Percentiles rank a stretch among this genome's conserved stretches.
phyloP scores from a whole-genome alignment of 2,888 invertebrate species.

The Megaustenia siamemsis region DNA sequence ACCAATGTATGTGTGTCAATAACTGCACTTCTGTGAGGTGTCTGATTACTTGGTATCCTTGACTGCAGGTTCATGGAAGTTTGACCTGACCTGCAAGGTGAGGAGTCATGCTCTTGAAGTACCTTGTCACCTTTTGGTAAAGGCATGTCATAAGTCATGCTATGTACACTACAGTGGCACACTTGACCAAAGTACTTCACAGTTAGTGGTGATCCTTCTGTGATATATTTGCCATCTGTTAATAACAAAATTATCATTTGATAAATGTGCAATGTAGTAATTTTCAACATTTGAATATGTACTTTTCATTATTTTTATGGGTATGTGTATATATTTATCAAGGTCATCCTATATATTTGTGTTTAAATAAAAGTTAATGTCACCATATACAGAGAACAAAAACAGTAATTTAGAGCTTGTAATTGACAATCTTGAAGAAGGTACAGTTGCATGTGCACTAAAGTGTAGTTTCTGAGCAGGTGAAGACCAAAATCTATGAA shows the following conservation, averaged over 20 bases:
- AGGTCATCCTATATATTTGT: no score
- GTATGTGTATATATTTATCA: no score
- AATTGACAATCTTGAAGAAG: no score
- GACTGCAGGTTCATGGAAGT: neutral
- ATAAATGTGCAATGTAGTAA: neutral
- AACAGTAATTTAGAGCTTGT: no score
- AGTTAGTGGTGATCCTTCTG: conserved; percentile 57
- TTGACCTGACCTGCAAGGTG: neutral
- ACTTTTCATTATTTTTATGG: neutral
- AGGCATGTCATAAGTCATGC: conserved; percentile 34
- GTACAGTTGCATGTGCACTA: no score
- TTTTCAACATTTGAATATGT: no score
- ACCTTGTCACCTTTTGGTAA: neutral
- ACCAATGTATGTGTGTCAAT: neutral
- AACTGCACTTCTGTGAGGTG: neutral
- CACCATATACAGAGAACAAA: no score
- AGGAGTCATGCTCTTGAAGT: neutral
- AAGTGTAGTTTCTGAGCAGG: no score
- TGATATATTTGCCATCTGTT: conserved; percentile 63
- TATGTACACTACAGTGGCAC: conserved; percentile 61
- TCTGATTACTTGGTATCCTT: neutral
- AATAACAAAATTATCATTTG: neutral
- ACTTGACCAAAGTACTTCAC: conserved; percentile 68
- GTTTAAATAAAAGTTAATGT: no score
- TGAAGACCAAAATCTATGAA: no score